Conservation (phyloP, 2,888 invertebrate species). For the Drosophila nigritarsus region DNA sequence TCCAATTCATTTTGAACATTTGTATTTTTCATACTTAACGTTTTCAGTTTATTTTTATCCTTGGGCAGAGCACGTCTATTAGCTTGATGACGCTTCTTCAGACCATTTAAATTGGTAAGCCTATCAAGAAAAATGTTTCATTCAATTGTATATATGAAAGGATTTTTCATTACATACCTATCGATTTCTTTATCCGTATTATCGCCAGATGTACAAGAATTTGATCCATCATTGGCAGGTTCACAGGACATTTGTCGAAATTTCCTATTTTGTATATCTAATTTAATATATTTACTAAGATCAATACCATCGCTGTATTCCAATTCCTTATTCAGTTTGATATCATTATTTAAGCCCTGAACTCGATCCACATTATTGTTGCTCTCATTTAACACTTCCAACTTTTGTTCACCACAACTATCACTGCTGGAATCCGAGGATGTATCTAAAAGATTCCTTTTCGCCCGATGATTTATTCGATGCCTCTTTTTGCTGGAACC, state of each 20-base stretch:
- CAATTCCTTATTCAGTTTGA: constrained; percentile 11
- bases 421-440: constrained; percentile 46
- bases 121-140: constrained; percentile 45
- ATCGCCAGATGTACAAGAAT: constrained; percentile 56
- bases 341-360: neutral
- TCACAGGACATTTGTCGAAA: constrained; percentile 51
- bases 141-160: neutral
- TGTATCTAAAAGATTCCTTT: constrained; percentile 58
- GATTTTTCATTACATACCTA: constrained; percentile 56
- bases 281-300: constrained; percentile 70
- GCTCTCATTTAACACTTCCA: neutral
- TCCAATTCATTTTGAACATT: constrained; percentile 44
- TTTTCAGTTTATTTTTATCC: constrained; percentile 50
- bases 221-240: constrained; percentile 67
- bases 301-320: constrained; percentile 75
- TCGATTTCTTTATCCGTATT: constrained; percentile 82
- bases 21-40: constrained; percentile 29
- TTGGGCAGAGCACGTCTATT: constrained; percentile 36
- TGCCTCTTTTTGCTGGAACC: constrained; percentile 53
- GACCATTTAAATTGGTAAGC: constrained; percentile 77
- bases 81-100: constrained; percentile 62
- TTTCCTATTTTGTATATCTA: constrained; percentile 66
- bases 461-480: constrained; percentile 64
- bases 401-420: constrained; percentile 1
- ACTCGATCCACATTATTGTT: neutral